A percentile compares a stretch with the other conserved stretches of the same genome.
phyloP scores from a whole-genome alignment of 2,797 vertebrate genomes.

The Coreius guichenoti region DNA sequence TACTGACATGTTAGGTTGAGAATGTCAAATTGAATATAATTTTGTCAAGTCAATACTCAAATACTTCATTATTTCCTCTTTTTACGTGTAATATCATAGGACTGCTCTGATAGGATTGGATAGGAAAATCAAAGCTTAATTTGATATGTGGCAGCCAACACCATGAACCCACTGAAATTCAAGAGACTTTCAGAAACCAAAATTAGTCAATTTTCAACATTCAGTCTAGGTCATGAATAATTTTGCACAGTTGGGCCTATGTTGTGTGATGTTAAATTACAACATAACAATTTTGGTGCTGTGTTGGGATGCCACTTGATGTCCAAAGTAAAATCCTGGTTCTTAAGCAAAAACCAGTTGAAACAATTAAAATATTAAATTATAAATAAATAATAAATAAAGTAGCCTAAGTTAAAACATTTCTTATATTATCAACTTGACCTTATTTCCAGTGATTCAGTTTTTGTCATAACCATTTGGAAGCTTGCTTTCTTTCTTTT shows the following conservation, averaged over 20 bases:
- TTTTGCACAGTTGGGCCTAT: neutral
- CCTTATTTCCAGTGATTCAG: neutral
- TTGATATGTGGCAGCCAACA: constrained; percentile 17
- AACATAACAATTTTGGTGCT: neutral
- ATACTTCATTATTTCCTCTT: neutral
- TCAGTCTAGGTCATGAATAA: neutral
- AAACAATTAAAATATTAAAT: neutral
- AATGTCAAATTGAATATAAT: neutral
- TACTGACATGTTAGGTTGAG: constrained; percentile 15
- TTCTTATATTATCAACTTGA: neutral
- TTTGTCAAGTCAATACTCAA: neutral
- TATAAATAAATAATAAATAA: neutral
- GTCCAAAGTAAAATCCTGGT: neutral
- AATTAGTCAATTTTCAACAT: neutral
- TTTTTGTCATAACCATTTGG: neutral
- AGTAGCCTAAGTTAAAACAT: neutral
- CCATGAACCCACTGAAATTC: neutral
- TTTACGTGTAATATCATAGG: neutral
- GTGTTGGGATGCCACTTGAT: neutral
- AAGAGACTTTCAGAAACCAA: constrained; percentile 3
- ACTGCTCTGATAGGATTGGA: neutral
- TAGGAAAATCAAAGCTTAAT: neutral
- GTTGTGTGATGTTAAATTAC: neutral
- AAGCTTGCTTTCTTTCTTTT: neutral
- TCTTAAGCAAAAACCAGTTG: neutral